A percentile compares a stretch with the other conserved stretches of the same genome.
These are phyloP conservation scores for Cephalotes varians DNA, from an alignment of 2,888 invertebrate genomes.

Conservation along the genomic window DNA sequence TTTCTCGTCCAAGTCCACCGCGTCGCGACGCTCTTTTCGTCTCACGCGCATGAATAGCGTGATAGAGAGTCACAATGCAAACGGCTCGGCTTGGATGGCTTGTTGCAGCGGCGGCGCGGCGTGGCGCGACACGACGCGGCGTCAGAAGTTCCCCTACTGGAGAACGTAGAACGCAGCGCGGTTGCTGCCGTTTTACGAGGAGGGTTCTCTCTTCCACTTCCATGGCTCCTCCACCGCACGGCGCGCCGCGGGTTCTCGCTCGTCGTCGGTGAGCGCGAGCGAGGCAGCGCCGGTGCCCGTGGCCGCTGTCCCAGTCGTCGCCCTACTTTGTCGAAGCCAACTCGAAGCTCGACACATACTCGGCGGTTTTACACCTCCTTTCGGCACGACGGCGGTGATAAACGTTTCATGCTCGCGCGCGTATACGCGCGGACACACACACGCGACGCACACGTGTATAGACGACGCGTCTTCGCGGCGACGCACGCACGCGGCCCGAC, in stretches of 20 bases:
- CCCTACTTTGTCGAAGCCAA: conserved; percentile 85
- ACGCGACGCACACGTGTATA: conserved; percentile 18
- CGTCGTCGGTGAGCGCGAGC: conserved; percentile 77
- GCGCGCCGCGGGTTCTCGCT: conserved; percentile 76
- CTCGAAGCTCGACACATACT: conserved; percentile 80
- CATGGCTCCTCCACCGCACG: conserved; percentile 79
- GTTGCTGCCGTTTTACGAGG: conserved; percentile 75
- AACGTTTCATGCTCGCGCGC: conserved; percentile 57
- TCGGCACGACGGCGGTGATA: conserved; percentile 68
- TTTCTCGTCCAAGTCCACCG: not conserved
- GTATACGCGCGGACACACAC: conserved; percentile 42
- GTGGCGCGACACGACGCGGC: conserved; percentile 40
- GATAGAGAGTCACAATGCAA: conserved; percentile 22
- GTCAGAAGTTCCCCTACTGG: conserved; percentile 79
- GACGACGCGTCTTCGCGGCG: conserved; percentile 42
- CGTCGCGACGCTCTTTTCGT: conserved; percentile 14
- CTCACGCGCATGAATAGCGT: conserved; percentile 3
- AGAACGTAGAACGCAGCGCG: conserved; percentile 77
- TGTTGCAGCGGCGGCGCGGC: conserved; percentile 64
- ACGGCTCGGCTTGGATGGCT: conserved; percentile 45
- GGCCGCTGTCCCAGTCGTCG: conserved; percentile 85
- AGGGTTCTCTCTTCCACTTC: conserved; percentile 80
- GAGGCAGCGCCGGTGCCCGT: conserved; percentile 82
- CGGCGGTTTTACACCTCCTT: conserved; percentile 70
- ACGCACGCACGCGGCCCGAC: conserved; percentile 33